These are phyloP conservation scores for Eubucco bourcierii DNA, from an alignment of 2,113 vertebrate species.

Conservation along the genomic window DNA sequence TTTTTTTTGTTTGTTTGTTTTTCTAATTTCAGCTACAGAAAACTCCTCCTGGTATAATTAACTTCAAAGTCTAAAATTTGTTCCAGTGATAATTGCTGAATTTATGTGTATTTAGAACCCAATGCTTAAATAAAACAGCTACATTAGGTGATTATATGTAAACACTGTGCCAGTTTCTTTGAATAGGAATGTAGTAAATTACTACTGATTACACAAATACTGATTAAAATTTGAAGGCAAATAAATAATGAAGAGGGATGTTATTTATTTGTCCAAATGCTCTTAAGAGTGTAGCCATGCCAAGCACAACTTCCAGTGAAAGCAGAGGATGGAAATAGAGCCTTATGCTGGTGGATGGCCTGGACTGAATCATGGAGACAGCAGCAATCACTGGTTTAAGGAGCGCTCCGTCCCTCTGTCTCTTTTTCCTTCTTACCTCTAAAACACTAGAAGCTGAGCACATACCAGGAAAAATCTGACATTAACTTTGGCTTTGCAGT, in stretches of 20 bases:
- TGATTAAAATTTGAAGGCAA: constrained; percentile 69
- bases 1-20: constrained; percentile 45
- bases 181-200: constrained; percentile 58
- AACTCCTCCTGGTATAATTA: constrained; percentile 49
- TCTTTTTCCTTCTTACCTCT: background rate
- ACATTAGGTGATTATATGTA: constrained; percentile 21
- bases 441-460: background rate
- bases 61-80: constrained; percentile 56
- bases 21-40: constrained; percentile 59
- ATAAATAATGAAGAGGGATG: constrained; percentile 66
- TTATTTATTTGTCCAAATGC: constrained; percentile 70
- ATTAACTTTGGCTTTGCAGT: background rate
- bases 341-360: background rate
- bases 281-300: constrained; percentile 45
- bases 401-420: background rate
- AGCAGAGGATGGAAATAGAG: constrained; percentile 43
- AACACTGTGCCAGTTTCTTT: constrained; percentile 53
- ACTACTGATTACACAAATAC: constrained; percentile 70
- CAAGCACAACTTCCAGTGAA: constrained; percentile 68
- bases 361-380: constrained; percentile 35
- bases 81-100: constrained; percentile 65
- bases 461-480: background rate
- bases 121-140: constrained; percentile 48
- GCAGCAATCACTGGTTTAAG: background rate
- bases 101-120: constrained; percentile 57